A percentile compares a stretch with the other conserved stretches of the same genome.
phyloP scores from a whole-genome alignment of 2,113 vertebrate genomes.

The Leiothrix lutea region DNA sequence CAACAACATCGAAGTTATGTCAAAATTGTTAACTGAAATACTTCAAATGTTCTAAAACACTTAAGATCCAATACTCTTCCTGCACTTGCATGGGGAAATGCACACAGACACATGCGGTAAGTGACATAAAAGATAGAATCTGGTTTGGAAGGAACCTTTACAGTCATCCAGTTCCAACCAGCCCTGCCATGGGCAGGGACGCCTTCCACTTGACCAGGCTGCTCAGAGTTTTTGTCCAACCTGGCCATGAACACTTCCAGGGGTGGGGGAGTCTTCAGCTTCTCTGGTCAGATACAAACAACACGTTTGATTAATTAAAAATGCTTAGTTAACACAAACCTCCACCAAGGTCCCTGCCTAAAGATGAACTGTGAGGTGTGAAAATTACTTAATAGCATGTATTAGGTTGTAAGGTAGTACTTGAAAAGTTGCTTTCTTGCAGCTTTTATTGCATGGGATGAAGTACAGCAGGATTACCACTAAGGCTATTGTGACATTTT shows the following conservation, averaged over 20 bases:
- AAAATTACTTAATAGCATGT: neutral
- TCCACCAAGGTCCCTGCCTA: neutral
- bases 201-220: neutral
- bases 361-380: neutral
- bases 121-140: neutral
- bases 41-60: neutral
- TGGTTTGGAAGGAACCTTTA: neutral
- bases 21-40: neutral
- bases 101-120: fast-evolving
- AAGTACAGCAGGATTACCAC: neutral
- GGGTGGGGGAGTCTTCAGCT: neutral
- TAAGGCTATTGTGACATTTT: neutral
- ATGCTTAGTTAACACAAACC: neutral
- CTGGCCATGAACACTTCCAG: neutral
- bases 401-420: neutral
- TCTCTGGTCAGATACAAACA: neutral
- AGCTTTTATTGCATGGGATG: neutral
- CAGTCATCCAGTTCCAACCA: neutral
- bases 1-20: neutral
- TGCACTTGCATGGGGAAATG: neutral
- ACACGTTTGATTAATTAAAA: neutral
- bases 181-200: too few species aligned
- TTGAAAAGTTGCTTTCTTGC: neutral
- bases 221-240: neutral
- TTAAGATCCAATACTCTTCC: neutral